Evolutionary conservation across 2,113 vertebrate species (phyloP).

Genomic region (Microtus richardsoni): DNA sequence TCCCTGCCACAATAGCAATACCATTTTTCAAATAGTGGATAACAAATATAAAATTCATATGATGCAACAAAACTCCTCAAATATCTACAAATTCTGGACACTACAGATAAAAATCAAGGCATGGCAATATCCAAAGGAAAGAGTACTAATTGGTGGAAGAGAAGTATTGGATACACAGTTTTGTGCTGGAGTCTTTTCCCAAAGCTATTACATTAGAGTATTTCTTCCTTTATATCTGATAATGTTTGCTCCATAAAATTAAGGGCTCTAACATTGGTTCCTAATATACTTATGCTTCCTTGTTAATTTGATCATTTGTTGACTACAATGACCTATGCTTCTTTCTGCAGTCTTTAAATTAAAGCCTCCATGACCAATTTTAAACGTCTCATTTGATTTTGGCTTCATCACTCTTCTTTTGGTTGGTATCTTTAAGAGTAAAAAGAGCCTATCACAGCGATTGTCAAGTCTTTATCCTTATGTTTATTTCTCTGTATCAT

Average conservation of each 20-base stretch:
- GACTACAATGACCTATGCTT: background rate
- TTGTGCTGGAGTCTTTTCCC: too few relatives aligned
- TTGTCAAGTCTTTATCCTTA: background rate
- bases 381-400: background rate
- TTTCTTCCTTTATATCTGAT: background rate
- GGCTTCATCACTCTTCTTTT: background rate
- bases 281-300: background rate
- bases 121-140: background rate
- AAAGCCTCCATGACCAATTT: background rate
- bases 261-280: background rate
- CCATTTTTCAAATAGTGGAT: too few relatives aligned
- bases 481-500: background rate
- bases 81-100: background rate
- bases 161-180: background rate
- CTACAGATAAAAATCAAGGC: background rate
- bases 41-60: background rate
- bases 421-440: background rate
- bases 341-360: background rate
- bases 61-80: background rate
- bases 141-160: background rate
- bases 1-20: background rate
- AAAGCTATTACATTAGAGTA: background rate
- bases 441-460: background rate
- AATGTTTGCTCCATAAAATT: background rate
- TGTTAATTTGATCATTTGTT: background rate